Conservation (phyloP, 2,113 vertebrate species). For the Hypocryptadius cinnamomeus region DNA sequence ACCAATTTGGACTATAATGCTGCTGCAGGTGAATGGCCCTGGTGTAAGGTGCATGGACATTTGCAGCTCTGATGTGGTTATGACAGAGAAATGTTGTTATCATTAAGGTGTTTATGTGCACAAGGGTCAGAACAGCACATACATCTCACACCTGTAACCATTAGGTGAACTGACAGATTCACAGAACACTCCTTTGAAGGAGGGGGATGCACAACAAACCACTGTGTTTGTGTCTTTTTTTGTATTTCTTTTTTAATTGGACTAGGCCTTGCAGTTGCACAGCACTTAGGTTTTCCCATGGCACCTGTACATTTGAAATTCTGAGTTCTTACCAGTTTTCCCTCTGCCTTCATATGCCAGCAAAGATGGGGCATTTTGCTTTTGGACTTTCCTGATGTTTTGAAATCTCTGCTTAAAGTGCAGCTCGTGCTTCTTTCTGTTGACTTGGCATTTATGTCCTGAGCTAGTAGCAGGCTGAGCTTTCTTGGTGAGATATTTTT, state of each 20-base stretch:
- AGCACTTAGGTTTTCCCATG: background rate
- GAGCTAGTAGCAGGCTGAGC: background rate
- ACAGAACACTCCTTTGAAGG: background rate
- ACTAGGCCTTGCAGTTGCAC: background rate
- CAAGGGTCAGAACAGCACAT: background rate
- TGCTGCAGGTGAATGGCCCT: background rate
- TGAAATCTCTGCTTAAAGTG: background rate
- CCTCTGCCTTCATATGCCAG: background rate
- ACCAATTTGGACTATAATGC: slow-evolving; percentile 28
- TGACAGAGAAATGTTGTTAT: background rate
- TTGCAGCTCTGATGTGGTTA: background rate
- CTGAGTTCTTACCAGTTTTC: background rate
- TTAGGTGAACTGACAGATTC: background rate
- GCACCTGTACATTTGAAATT: background rate
- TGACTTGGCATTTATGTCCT: background rate
- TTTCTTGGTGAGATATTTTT: background rate
- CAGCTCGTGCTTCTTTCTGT: background rate
- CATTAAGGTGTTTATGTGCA: background rate
- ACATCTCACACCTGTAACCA: background rate
- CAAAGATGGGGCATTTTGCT: background rate
- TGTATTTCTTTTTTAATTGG: background rate
- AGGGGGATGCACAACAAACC: background rate
- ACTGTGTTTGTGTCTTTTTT: background rate
- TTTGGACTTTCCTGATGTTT: background rate
- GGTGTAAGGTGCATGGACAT: background rate